phyloP scores from a whole-genome alignment of 2,113 vertebrate genomes.

The Pristiophorus japonicus region DNA sequence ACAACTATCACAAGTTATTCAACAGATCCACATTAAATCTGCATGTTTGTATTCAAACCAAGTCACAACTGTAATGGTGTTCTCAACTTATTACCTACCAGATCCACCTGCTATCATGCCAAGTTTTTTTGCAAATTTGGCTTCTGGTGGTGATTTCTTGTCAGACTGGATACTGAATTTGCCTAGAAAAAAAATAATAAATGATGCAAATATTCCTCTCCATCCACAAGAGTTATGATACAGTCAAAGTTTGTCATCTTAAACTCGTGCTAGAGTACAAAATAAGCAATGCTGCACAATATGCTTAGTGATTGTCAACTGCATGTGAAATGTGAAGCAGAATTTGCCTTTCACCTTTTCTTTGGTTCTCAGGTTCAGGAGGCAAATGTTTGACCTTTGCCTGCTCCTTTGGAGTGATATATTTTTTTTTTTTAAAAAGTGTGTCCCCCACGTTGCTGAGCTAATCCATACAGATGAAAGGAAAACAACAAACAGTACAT shows the following conservation, averaged over 20 bases:
- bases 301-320: no score
- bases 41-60: neutral
- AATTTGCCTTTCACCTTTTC: no score
- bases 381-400: no score
- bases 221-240: neutral
- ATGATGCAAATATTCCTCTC: neutral
- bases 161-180: constrained; percentile 57
- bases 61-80: neutral
- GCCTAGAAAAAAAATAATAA: constrained; percentile 47
- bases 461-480: neutral
- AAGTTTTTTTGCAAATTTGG: constrained; percentile 46
- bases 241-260: neutral
- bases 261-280: neutral
- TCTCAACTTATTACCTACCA: constrained; percentile 46
- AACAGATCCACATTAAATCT: neutral
- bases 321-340: no score
- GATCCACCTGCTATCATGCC: constrained; percentile 67
- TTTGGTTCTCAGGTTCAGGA: no score
- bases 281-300: no score
- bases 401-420: no score
- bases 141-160: constrained; percentile 56
- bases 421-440: no score
- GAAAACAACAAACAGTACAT: neutral
- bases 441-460: no score
- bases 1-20: neutral